phyloP scores from a whole-genome alignment of 2,888 invertebrate species.

The Zaprionus bogoriensis region DNA sequence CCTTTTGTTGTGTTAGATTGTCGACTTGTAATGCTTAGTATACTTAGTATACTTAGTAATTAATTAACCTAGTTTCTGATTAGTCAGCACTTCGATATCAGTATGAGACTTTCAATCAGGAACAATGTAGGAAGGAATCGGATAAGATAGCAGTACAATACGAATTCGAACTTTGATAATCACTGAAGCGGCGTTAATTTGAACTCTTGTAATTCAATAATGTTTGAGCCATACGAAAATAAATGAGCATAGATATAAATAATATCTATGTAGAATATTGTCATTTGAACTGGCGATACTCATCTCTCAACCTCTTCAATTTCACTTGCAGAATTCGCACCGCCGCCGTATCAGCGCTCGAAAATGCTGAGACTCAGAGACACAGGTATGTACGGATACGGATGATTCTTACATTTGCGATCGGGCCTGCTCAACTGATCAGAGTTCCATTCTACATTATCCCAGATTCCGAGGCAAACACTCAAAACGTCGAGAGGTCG shows the following conservation, averaged over 20 bases:
- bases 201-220: too few species aligned
- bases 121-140: neutral
- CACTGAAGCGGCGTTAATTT: neutral
- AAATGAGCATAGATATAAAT: too few species aligned
- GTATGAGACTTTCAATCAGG: neutral
- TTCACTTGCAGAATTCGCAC: conserved; percentile 87
- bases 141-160: neutral
- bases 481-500: conserved; percentile 72
- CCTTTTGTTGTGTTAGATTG: neutral
- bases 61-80: neutral
- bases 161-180: neutral
- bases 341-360: conserved; percentile 91
- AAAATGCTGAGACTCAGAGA: conserved; percentile 89
- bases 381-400: conserved; percentile 88
- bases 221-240: too few species aligned
- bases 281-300: too few species aligned
- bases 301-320: neutral
- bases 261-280: neutral
- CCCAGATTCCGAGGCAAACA: conserved; percentile 87
- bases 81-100: neutral
- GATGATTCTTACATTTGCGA: neutral
- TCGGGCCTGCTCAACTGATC: conserved; percentile 18
- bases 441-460: conserved; percentile 1
- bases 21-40: neutral
- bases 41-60: neutral